phyloP scores from a whole-genome alignment of 2,888 invertebrate species.

The Craniophora ligustri region DNA sequence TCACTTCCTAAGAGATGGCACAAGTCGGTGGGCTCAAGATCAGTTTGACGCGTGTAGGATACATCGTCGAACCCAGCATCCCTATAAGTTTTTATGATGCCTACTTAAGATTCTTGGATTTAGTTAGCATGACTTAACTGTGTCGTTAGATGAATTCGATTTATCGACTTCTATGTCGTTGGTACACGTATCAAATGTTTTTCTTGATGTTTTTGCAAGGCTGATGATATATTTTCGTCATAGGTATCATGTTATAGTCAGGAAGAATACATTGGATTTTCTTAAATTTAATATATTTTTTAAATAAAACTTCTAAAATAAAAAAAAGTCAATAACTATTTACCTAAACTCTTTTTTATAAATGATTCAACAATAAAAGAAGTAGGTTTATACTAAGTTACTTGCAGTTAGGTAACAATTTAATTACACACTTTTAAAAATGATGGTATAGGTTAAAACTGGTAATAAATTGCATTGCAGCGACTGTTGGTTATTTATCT shows the following conservation, averaged over 20 bases:
- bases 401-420: neutral
- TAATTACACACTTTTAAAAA: neutral
- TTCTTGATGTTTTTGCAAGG: constrained; percentile 46
- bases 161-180: constrained; percentile 48
- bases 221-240: constrained; percentile 36
- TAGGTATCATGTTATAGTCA: too few species aligned
- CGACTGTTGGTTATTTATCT: constrained; percentile 48
- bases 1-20: constrained; percentile 88
- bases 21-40: constrained; percentile 82
- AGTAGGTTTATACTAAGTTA: neutral
- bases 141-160: constrained; percentile 50
- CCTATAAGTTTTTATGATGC: constrained; percentile 65
- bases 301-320: too few species aligned
- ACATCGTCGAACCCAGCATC: constrained; percentile 55
- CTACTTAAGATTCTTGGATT: constrained; percentile 56
- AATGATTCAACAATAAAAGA: too few species aligned
- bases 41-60: constrained; percentile 77
- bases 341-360: too few species aligned
- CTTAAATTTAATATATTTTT: too few species aligned
- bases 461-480: constrained; percentile 23
- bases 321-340: too few species aligned
- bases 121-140: constrained; percentile 50
- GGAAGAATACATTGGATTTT: too few species aligned
- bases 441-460: neutral
- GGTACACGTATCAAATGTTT: constrained; percentile 39